Evolutionary conservation across 92 coral and sea anemone species (phyloP).

Genomic region (Metridium senile): DNA sequence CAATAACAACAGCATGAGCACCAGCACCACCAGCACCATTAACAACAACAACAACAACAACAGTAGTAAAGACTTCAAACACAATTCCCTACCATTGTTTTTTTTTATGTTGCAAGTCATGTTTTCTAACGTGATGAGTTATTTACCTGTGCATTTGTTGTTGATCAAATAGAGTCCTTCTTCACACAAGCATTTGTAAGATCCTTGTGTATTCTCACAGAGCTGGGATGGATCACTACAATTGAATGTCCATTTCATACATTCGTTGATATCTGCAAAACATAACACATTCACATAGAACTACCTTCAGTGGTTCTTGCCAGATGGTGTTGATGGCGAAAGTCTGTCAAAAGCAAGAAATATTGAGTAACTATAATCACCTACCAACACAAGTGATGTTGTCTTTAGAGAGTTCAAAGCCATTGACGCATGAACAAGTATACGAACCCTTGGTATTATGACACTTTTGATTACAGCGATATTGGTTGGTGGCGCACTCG

Average conservation of each 20-base stretch:
- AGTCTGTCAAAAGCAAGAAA: no score
- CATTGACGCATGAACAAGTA: conserved; percentile 41
- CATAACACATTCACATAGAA: background rate
- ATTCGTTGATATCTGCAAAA: conserved; percentile 47
- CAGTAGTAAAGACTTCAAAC: no score
- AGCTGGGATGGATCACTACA: conserved; percentile 46
- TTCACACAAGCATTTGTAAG: conserved; percentile 57
- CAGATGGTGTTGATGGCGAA: no score
- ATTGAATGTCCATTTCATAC: conserved; percentile 47
- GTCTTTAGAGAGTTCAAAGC: conserved; percentile 35
- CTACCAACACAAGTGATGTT: conserved; percentile 52
- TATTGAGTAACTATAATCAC: no score
- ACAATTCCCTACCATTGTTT: background rate
- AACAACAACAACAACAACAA: no score
- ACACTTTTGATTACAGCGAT: conserved; percentile 56
- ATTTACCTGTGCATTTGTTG: conserved; percentile 50
- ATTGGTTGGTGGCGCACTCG: conserved; percentile 40
- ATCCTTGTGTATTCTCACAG: conserved; percentile 52
- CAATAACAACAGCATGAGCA: no score
- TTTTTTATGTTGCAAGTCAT: background rate
- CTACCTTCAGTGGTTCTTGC: background rate
- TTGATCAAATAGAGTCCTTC: conserved; percentile 57
- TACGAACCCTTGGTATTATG: conserved; percentile 48
- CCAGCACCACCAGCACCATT: no score
- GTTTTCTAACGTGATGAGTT: no score